Percentiles rank a stretch among this genome's conserved stretches.
Evolutionary conservation across 1,140 invertebrate species (phyloP).

Genomic region (Anadara kagoshimensis): DNA sequence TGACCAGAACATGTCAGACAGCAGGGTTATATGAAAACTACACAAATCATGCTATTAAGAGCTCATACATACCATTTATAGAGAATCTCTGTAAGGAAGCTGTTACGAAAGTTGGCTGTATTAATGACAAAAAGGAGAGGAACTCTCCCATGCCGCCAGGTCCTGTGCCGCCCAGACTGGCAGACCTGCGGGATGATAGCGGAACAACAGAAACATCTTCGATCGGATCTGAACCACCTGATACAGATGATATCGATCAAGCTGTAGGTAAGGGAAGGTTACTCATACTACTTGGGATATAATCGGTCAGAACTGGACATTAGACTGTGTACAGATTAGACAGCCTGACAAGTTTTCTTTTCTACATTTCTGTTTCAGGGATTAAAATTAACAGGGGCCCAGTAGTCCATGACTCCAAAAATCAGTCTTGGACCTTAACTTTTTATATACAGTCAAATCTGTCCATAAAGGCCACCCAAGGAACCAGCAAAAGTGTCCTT

Average conservation of each 20-base stretch:
- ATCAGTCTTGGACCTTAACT: too few relatives aligned
- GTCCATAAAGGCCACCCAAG: too few relatives aligned
- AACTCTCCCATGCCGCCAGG: neutral
- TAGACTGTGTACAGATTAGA: too few relatives aligned
- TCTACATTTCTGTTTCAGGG: too few relatives aligned
- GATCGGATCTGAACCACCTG: slow-evolving; percentile 30
- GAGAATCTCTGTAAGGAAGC: slow-evolving; percentile 61
- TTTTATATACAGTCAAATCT: too few relatives aligned
- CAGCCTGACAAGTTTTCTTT: too few relatives aligned
- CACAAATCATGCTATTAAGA: slow-evolving; percentile 63
- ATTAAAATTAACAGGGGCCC: too few relatives aligned
- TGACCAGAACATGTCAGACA: slow-evolving; percentile 57
- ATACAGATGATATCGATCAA: slow-evolving; percentile 16
- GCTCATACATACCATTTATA: slow-evolving; percentile 61
- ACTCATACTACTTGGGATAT: neutral
- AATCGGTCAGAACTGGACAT: too few relatives aligned
- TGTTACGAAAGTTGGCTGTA: slow-evolving; percentile 27
- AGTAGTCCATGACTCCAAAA: too few relatives aligned
- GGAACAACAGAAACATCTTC: slow-evolving; percentile 32
- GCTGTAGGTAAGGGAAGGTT: slow-evolving; percentile 1
- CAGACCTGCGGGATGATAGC: slow-evolving; percentile 8
- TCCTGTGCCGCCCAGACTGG: neutral
- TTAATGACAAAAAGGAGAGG: slow-evolving; percentile 15
- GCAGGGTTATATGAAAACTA: slow-evolving; percentile 64
- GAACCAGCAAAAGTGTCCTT: too few relatives aligned